Percentiles rank a stretch among this genome's conserved stretches.
Evolutionary conservation across 2,888 invertebrate genomes (phyloP).

Genomic region (Teinopalpus imperialis): DNA sequence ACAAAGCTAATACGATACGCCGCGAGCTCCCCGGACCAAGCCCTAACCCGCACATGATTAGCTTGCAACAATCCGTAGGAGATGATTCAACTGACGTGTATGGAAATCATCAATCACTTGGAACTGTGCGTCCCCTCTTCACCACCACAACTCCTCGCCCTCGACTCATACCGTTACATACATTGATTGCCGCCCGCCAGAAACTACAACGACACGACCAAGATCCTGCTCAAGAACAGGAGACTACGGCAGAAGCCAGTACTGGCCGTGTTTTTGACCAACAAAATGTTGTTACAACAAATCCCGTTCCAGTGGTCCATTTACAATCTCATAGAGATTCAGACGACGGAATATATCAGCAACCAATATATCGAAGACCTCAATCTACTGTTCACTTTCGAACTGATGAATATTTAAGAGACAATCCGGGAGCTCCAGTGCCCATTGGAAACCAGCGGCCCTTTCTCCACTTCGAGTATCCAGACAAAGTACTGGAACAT

Average conservation of each 20-base stretch:
- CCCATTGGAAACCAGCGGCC: slow-evolving; percentile 78
- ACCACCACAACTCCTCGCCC: slow-evolving; percentile 84
- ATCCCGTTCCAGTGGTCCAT: slow-evolving; percentile 79
- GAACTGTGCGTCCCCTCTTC: slow-evolving; percentile 85
- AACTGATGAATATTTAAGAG: slow-evolving; percentile 72
- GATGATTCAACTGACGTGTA: slow-evolving; percentile 87
- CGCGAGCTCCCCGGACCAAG: slow-evolving; percentile 84
- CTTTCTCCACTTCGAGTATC: slow-evolving; percentile 72
- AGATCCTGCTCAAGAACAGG: slow-evolving; percentile 62
- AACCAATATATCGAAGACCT: slow-evolving; percentile 63
- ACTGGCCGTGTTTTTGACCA: slow-evolving; percentile 76
- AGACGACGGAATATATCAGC: slow-evolving; percentile 63
- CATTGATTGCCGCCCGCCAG: slow-evolving; percentile 72
- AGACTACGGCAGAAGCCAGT: slow-evolving; percentile 75
- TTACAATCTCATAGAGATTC: slow-evolving; percentile 69
- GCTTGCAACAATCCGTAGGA: slow-evolving; percentile 81
- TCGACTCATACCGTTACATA: slow-evolving; percentile 77
- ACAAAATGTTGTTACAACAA: slow-evolving; percentile 74
- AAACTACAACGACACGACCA: slow-evolving; percentile 72
- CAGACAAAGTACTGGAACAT: slow-evolving; percentile 72
- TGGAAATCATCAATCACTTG: slow-evolving; percentile 84
- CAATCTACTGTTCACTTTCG: slow-evolving; percentile 62
- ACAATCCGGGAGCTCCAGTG: slow-evolving; percentile 71
- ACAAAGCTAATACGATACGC: slow-evolving; percentile 82
- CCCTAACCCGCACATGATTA: slow-evolving; percentile 79